phyloP scores from a whole-genome alignment of 2,113 vertebrate species.

The Motacilla alba region DNA sequence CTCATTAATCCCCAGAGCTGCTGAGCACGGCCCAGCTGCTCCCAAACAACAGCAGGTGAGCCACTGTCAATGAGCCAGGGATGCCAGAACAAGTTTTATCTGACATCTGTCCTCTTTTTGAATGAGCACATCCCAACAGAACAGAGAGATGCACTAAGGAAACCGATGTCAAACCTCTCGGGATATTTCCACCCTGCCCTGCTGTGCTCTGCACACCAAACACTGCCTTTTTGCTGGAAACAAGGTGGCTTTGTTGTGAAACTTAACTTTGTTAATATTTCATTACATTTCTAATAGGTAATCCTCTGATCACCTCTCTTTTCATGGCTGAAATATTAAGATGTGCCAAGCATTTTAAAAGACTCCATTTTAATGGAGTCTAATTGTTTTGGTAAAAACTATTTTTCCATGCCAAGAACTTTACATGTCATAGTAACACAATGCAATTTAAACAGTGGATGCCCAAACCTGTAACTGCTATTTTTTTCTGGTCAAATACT shows the following conservation, averaged over 20 bases:
- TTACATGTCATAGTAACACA: neutral
- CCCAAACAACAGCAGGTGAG: neutral
- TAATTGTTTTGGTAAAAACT: neutral
- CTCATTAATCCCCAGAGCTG: neutral
- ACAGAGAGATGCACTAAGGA: neutral
- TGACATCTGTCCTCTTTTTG: neutral
- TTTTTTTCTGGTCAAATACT: neutral
- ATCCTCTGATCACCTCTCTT: neutral
- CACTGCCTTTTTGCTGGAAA: rapidly evolving
- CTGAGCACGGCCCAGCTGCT: neutral
- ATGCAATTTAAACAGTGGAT: neutral
- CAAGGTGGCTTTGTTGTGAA: neutral
- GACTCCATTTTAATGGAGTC: neutral
- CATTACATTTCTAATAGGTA: neutral
- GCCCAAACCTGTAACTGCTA: neutral
- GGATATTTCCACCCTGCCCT: neutral
- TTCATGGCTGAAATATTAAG: neutral
- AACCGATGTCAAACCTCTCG: neutral
- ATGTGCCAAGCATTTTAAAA: neutral
- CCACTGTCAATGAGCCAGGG: neutral
- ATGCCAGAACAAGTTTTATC: neutral
- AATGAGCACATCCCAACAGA: neutral
- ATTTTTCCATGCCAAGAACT: neutral
- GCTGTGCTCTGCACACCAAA: neutral
- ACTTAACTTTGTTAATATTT: neutral